Percentiles rank a stretch among this genome's conserved stretches.
These are phyloP conservation scores for Tretioscincus oriximinensis DNA, from an alignment of 2,113 vertebrate genomes.

Conservation along the genomic window DNA sequence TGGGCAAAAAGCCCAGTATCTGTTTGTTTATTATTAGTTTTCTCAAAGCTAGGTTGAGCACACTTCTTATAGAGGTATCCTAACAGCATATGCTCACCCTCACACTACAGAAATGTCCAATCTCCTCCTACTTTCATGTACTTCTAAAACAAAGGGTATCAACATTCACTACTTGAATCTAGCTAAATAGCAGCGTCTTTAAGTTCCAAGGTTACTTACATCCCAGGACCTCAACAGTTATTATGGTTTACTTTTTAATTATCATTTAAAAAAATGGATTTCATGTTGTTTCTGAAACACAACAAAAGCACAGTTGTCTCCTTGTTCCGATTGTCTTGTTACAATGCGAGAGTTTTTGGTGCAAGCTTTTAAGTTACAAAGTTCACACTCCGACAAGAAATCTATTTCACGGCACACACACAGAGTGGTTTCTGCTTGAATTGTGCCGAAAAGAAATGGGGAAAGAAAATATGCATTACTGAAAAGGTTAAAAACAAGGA, in stretches of 20 bases:
- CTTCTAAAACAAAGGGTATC: no score
- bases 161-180: no score
- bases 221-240: no score
- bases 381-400: background rate
- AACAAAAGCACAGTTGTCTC: background rate
- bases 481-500: conserved; percentile 36
- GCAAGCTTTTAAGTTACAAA: background rate
- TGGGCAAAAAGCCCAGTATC: no score
- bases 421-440: background rate
- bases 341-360: background rate
- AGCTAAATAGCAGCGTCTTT: no score
- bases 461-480: conserved; percentile 31
- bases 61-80: no score
- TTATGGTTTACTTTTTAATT: background rate
- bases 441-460: conserved; percentile 23
- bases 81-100: no score
- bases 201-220: no score
- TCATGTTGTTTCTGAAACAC: background rate
- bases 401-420: background rate
- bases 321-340: background rate
- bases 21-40: no score
- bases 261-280: background rate
- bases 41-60: no score
- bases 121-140: no score
- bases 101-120: no score